Evolutionary conservation across 2,113 vertebrate species (phyloP).

Genomic region (Solea senegalensis): DNA sequence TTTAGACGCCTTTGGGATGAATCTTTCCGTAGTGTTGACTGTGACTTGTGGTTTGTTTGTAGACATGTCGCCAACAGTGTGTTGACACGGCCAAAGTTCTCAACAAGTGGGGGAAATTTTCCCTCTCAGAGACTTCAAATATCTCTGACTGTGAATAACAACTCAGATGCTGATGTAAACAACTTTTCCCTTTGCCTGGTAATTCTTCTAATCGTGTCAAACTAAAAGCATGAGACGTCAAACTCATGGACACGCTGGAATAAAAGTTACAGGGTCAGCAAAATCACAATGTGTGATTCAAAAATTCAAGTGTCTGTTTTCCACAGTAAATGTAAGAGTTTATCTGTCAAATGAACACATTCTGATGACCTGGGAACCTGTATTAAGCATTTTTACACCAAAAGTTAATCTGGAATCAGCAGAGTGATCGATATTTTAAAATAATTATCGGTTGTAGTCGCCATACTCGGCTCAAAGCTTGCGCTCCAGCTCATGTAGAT

Average conservation of each 20-base stretch:
- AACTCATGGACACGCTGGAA: background rate
- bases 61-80: background rate
- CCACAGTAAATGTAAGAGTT: background rate
- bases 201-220: background rate
- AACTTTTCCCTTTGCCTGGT: too few relatives aligned
- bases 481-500: too few relatives aligned
- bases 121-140: too few relatives aligned
- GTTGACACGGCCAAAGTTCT: background rate
- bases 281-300: background rate
- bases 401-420: background rate
- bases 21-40: background rate
- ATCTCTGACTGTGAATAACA: too few relatives aligned
- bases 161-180: too few relatives aligned
- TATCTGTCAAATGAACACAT: background rate
- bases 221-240: background rate
- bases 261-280: background rate
- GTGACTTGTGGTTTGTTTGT: background rate
- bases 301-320: too few relatives aligned
- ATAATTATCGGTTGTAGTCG: background rate
- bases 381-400: background rate
- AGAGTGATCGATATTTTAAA: background rate
- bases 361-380: background rate
- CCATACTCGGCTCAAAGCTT: too few relatives aligned
- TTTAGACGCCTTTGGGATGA: background rate
- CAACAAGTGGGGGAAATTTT: background rate